Conservation (phyloP, 2,888 invertebrate genomes). For the Graphium colonna region DNA sequence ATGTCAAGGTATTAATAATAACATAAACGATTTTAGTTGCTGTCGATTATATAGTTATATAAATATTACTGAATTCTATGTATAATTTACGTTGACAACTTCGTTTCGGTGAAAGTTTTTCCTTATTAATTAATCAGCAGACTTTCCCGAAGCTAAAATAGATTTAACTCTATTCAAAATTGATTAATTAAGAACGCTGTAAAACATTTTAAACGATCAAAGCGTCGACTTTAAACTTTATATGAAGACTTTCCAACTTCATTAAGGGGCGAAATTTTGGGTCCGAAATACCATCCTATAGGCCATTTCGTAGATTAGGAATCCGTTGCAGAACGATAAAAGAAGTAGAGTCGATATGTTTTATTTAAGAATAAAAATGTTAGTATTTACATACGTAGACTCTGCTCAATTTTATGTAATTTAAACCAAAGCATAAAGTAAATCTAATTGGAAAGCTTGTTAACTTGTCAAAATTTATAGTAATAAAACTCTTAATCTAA, state of each 20-base stretch:
- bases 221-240: conserved; percentile 43
- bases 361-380: background rate
- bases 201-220: conserved; percentile 45
- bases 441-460: too few species aligned
- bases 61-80: background rate
- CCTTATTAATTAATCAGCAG: background rate
- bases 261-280: conserved; percentile 53
- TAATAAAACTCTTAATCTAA: too few species aligned
- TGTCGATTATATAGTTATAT: too few species aligned
- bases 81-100: background rate
- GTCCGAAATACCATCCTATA: conserved; percentile 40
- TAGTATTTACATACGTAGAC: too few species aligned
- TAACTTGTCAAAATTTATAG: too few species aligned
- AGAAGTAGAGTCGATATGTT: background rate
- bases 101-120: background rate
- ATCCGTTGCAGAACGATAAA: conserved; percentile 28
- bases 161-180: background rate
- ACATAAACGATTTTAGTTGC: too few species aligned
- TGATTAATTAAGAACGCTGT: conserved; percentile 16
- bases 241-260: conserved; percentile 62
- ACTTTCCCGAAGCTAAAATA: background rate
- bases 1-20: too few species aligned
- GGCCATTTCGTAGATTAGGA: conserved; percentile 47
- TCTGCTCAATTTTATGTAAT: too few species aligned
- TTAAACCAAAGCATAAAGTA: too few species aligned